These are phyloP conservation scores for Calliphora vicina DNA, from an alignment of 1,140 invertebrate species.

Conservation along the genomic window DNA sequence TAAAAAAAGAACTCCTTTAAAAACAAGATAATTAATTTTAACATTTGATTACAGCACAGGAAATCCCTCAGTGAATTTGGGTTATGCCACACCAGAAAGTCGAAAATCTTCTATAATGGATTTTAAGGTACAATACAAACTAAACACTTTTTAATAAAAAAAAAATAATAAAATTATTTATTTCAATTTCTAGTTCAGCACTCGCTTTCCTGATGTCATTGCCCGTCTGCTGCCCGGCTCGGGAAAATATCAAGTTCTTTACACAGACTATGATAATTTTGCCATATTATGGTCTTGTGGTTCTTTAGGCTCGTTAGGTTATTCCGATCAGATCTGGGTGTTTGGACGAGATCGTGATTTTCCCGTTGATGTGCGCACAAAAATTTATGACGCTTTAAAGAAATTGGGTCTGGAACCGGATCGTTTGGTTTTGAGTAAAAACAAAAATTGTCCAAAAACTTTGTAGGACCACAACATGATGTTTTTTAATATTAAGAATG, in stretches of 20 bases:
- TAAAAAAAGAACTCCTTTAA: not conserved
- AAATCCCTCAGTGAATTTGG: slow-evolving; percentile 57
- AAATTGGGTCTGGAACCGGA: slow-evolving; percentile 69
- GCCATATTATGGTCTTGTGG: slow-evolving; percentile 77
- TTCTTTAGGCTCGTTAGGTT: slow-evolving; percentile 65
- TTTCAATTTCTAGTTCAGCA: slow-evolving; percentile 65
- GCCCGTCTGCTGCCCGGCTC: slow-evolving; percentile 72
- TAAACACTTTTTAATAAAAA: not conserved
- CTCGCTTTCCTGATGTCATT: slow-evolving; percentile 70
- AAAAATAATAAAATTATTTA: not conserved
- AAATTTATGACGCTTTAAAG: slow-evolving; percentile 69
- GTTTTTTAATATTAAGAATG: not conserved
- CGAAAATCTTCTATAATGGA: slow-evolving; percentile 61
- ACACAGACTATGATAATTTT: slow-evolving; percentile 76
- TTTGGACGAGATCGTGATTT: slow-evolving; percentile 70
- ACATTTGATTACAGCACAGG: slow-evolving; percentile 49
- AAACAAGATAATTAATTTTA: not conserved
- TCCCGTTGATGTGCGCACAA: slow-evolving; percentile 65
- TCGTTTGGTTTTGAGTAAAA: slow-evolving; percentile 71
- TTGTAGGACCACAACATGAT: slow-evolving; percentile 41
- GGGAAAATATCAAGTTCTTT: slow-evolving; percentile 73
- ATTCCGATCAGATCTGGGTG: slow-evolving; percentile 72
- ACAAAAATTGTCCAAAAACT: slow-evolving; percentile 68
- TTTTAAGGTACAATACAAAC: slow-evolving; percentile 53
- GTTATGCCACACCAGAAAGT: slow-evolving; percentile 58